Conservation (phyloP, 92 coral and sea anemone genomes). For the Zoanthus solanderi region DNA sequence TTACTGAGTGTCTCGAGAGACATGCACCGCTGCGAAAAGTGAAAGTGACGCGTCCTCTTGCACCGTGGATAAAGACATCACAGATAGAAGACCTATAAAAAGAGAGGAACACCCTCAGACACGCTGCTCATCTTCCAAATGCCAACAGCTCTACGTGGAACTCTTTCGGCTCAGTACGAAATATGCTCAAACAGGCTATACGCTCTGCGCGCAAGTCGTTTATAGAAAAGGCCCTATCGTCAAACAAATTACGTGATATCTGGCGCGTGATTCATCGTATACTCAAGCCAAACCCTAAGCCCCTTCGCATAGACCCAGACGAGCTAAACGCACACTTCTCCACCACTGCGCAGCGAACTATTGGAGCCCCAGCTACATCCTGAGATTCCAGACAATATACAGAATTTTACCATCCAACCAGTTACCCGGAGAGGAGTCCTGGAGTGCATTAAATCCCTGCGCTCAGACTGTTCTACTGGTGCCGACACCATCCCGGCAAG, state of each 20-base stretch:
- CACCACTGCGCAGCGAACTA: no score
- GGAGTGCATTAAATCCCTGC: constrained; percentile 7
- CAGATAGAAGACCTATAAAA: constrained; percentile 37
- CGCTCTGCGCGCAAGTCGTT: no score
- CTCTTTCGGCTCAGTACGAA: background rate
- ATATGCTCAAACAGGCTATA: no score
- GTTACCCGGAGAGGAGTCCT: background rate
- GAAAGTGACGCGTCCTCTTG: constrained; percentile 71
- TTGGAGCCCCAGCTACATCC: background rate
- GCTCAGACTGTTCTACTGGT: constrained; percentile 64
- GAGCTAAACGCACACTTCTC: no score
- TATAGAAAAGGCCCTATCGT: no score
- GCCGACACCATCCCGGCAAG: no score
- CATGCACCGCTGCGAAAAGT: constrained; percentile 65
- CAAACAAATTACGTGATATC: constrained; percentile 52
- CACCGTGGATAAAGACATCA: constrained; percentile 64
- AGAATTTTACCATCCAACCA: background rate
- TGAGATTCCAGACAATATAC: constrained; percentile 15
- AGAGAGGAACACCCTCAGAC: constrained; percentile 53
- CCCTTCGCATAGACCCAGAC: no score
- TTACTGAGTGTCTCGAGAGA: constrained; percentile 59
- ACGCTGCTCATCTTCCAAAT: constrained; percentile 49
- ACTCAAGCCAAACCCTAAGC: no score
- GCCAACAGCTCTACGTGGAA: constrained; percentile 7
- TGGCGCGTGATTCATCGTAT: constrained; percentile 47